Conservation (phyloP, 2,113 vertebrate species). For the Gnathonemus echidnorhynchus region DNA sequence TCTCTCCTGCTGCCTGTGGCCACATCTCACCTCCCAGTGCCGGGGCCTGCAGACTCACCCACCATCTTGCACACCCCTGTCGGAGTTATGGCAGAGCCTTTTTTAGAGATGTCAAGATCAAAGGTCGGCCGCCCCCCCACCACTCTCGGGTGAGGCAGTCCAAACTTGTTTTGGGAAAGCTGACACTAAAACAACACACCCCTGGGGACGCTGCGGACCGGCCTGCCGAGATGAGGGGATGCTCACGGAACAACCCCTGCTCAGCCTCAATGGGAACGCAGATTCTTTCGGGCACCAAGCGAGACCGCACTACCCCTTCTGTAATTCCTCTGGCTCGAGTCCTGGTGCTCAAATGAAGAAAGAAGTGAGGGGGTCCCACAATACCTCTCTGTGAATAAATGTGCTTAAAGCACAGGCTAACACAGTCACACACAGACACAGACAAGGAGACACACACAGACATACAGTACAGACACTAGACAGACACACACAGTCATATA, state of each 20-base stretch:
- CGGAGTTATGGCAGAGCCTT: slow-evolving; percentile 26
- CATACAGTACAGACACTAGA: not conserved
- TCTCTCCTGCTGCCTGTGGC: slow-evolving; percentile 30
- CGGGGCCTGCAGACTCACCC: slow-evolving; percentile 51
- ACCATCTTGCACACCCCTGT: slow-evolving; percentile 35
- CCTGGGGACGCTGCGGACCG: slow-evolving; percentile 27
- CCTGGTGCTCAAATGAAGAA: not conserved
- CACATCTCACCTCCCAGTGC: slow-evolving; percentile 46
- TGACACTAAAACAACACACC: slow-evolving; percentile 50
- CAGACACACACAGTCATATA: not conserved
- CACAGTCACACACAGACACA: not conserved
- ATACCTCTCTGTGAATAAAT: not conserved
- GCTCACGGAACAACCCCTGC: not conserved
- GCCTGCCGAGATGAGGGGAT: not conserved
- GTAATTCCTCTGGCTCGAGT: not conserved
- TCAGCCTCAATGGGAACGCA: not conserved
- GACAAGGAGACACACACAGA: not conserved
- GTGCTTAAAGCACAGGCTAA: not conserved
- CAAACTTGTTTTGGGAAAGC: slow-evolving; percentile 63
- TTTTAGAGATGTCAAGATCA: slow-evolving; percentile 50
- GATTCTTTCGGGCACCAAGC: not conserved
- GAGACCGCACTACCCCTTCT: not conserved
- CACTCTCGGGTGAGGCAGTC: slow-evolving; percentile 50
- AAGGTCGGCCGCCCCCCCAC: slow-evolving; percentile 58
- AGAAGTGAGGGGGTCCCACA: not conserved